Evolutionary conservation across 2,888 invertebrate species (phyloP).

Genomic region (Acrobasis suavella): DNA sequence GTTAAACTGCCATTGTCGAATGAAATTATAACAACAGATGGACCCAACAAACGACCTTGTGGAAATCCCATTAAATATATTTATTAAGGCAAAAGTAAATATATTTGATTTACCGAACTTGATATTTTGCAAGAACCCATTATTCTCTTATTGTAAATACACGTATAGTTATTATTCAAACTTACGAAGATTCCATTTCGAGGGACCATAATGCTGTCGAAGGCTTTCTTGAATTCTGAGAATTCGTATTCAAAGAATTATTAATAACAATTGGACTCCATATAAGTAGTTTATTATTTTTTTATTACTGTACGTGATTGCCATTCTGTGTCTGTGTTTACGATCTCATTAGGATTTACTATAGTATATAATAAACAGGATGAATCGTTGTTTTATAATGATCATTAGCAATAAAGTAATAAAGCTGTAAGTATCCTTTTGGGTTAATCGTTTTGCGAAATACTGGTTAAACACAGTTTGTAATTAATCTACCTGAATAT

Average conservation of each 20-base stretch:
- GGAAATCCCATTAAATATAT: neutral
- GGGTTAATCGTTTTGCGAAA: neutral
- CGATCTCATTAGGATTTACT: neutral
- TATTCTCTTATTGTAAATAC: neutral
- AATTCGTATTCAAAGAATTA: neutral
- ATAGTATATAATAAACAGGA: neutral
- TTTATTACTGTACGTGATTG: neutral
- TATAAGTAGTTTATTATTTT: neutral
- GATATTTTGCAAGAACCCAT: neutral
- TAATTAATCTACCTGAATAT: too few species aligned
- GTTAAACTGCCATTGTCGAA: neutral
- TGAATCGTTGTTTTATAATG: neutral
- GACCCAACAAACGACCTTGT: neutral
- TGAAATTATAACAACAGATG: neutral
- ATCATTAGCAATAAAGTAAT: neutral
- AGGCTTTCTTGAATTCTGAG: neutral
- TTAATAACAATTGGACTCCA: neutral
- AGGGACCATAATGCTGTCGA: neutral
- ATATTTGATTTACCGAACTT: neutral
- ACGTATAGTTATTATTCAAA: neutral
- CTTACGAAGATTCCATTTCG: neutral
- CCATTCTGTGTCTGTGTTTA: neutral
- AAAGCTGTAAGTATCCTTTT: neutral
- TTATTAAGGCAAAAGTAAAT: neutral
- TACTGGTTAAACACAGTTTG: neutral